Evolutionary conservation across 2,797 vertebrate genomes (phyloP).

Genomic region (Atherinosoma microstoma): DNA sequence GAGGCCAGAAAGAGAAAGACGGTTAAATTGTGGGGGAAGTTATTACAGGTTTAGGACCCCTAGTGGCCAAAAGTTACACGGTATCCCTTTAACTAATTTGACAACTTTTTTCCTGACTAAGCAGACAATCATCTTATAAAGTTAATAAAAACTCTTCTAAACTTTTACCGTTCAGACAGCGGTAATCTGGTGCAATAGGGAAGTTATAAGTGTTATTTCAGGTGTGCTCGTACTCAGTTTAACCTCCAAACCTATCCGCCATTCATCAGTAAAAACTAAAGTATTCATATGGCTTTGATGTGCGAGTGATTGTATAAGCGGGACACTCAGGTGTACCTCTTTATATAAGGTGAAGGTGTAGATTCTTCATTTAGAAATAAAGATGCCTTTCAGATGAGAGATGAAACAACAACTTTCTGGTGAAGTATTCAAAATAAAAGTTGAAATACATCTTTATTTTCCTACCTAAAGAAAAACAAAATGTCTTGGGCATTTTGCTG

Average conservation of each 20-base stretch:
- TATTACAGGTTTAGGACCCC: no score
- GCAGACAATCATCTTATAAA: no score
- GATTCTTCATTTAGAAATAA: not conserved
- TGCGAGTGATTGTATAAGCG: not conserved
- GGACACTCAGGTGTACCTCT: not conserved
- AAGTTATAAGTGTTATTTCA: no score
- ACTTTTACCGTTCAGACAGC: no score
- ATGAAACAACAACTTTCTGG: not conserved
- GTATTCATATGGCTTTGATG: not conserved
- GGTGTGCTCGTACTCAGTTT: not conserved
- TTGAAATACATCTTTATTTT: not conserved
- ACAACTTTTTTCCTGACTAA: no score
- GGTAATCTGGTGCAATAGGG: no score
- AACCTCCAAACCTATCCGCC: not conserved
- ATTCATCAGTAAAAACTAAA: not conserved
- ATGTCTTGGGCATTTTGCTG: not conserved
- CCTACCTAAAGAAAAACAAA: not conserved
- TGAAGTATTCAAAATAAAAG: not conserved
- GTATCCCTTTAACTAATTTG: no score
- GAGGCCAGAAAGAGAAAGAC: no score
- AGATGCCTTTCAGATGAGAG: not conserved
- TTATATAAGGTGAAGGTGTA: not conserved
- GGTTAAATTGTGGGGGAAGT: no score
- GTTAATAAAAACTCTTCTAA: no score
- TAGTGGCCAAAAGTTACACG: no score